Percentiles rank a stretch among this genome's conserved stretches.
Evolutionary conservation across 1,140 invertebrate genomes (phyloP).

Genomic region (Drosophila yakuba): DNA sequence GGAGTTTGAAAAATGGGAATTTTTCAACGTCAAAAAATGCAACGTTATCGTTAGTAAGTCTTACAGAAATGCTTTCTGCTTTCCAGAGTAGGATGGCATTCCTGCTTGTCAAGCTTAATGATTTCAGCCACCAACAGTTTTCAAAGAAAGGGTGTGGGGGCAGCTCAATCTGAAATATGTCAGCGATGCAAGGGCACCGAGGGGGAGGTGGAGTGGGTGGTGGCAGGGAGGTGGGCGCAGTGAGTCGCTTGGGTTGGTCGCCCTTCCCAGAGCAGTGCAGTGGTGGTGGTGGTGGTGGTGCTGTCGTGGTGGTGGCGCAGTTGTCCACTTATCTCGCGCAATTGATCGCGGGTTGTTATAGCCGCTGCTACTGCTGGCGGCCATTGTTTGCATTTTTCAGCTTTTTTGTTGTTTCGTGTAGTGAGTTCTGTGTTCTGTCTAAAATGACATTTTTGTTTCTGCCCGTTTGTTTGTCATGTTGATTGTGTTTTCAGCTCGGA

Average conservation of each 20-base stretch:
- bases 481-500: constrained; percentile 29
- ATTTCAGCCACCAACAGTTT: neutral
- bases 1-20: too few relatives aligned
- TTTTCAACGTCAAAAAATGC: too few relatives aligned
- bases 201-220: constrained; percentile 11
- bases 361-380: constrained; percentile 48
- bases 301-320: constrained; percentile 42
- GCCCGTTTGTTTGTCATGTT: constrained; percentile 33
- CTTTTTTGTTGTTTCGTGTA: constrained; percentile 47
- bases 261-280: constrained; percentile 32
- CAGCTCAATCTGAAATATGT: constrained; percentile 68
- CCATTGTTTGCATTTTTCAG: constrained; percentile 74
- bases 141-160: neutral
- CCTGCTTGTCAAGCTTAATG: neutral
- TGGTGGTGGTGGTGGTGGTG: constrained; percentile 16
- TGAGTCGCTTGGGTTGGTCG: constrained; percentile 26
- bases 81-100: neutral
- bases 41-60: too few relatives aligned
- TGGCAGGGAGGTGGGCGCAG: constrained; percentile 15
- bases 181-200: constrained; percentile 44
- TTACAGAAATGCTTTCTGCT: neutral
- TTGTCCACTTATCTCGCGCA: constrained; percentile 76
- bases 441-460: constrained; percentile 65
- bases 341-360: constrained; percentile 67
- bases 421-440: constrained; percentile 46